These are phyloP conservation scores for Epistrophe grossulariae DNA, from an alignment of 2,888 invertebrate species.

Conservation along the genomic window DNA sequence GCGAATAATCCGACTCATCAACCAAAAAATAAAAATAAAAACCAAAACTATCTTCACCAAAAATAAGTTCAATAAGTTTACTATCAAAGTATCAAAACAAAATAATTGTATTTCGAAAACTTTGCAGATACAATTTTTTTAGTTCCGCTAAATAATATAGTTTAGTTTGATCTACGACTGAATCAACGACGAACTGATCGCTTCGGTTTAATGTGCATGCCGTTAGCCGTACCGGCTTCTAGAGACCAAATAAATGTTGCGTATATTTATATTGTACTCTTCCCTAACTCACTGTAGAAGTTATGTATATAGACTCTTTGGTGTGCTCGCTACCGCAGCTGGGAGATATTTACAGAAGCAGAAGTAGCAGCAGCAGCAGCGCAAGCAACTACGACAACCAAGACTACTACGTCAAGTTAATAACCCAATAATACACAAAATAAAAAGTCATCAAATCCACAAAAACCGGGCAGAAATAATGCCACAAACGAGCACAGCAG, in stretches of 20 bases:
- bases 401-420: neutral
- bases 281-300: neutral
- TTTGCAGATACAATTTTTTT: constrained; percentile 3
- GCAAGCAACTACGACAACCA: constrained; percentile 13
- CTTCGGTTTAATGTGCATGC: constrained; percentile 45
- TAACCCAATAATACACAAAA: constrained; percentile 35
- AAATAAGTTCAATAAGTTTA: constrained; percentile 20
- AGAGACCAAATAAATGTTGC: constrained; percentile 14
- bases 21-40: constrained; percentile 2
- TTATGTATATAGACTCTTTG: neutral
- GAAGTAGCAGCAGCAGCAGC: neutral
- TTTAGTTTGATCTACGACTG: constrained; percentile 71
- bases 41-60: constrained; percentile 30
- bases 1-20: constrained; percentile 30
- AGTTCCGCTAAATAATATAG: constrained; percentile 63
- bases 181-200: constrained; percentile 54
- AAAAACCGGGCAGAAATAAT: constrained; percentile 36
- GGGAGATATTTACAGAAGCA: constrained; percentile 33
- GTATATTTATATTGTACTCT: constrained; percentile 10
- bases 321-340: constrained; percentile 5
- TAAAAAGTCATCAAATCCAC: constrained; percentile 62
- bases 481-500: constrained; percentile 8
- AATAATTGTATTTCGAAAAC: neutral
- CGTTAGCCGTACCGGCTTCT: constrained; percentile 25
- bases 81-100: constrained; percentile 1